Conservation (phyloP, 2,797 vertebrate genomes). For the Moxostoma hubbsi region DNA sequence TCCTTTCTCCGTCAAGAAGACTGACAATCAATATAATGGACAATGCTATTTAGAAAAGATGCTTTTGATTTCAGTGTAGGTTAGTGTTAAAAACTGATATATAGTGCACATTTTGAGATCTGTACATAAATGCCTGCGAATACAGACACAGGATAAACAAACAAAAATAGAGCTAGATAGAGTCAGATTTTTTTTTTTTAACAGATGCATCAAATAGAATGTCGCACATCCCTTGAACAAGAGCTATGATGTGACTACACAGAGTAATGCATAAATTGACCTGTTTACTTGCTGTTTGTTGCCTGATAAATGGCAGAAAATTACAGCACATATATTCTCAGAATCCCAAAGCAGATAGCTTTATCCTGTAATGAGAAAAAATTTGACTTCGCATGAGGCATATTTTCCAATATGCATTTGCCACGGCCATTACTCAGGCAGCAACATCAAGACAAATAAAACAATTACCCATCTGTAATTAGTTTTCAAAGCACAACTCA, state of each 20-base stretch:
- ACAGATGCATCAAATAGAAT: not conserved
- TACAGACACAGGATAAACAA: not conserved
- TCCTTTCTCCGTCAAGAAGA: slow-evolving; percentile 1
- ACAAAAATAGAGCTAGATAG: not conserved
- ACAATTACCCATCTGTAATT: slow-evolving; percentile 60
- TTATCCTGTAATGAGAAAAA: slow-evolving; percentile 54
- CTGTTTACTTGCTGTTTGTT: slow-evolving; percentile 44
- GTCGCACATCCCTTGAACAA: not conserved
- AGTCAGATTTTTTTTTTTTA: not conserved
- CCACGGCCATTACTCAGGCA: slow-evolving; percentile 49
- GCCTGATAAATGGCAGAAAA: slow-evolving; percentile 35
- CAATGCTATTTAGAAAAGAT: slow-evolving; percentile 26
- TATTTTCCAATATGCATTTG: slow-evolving; percentile 55
- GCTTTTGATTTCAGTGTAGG: slow-evolving; percentile 11
- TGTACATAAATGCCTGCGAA: not conserved
- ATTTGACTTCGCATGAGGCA: slow-evolving; percentile 52
- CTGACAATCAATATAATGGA: slow-evolving; percentile 38
- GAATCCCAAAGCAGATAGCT: slow-evolving; percentile 34
- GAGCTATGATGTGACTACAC: slow-evolving; percentile 3
- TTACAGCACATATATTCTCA: slow-evolving; percentile 34
- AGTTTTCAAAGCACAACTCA: slow-evolving; percentile 56
- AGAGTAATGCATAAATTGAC: slow-evolving; percentile 16
- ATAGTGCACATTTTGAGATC: not conserved
- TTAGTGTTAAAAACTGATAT: slow-evolving; percentile 33
- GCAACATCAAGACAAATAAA: slow-evolving; percentile 59